Evolutionary conservation across 2,113 vertebrate species (phyloP), one percentile per base, ranked within the genome.

Genomic region (Pterophyllum scalare): DNA sequence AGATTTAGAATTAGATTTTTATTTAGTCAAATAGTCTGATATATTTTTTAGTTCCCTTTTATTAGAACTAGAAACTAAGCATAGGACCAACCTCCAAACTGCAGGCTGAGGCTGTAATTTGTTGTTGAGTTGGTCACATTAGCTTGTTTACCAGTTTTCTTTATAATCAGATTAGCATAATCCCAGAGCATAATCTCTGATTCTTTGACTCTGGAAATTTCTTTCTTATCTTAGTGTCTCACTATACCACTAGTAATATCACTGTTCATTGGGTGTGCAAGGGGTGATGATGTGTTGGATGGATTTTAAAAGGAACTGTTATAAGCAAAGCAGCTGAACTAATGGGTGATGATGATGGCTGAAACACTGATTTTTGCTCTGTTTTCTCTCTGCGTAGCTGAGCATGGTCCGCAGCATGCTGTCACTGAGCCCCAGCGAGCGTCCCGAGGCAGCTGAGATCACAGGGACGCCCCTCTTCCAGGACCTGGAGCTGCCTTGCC

Each of bases 391-490:
- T 87, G 93, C 93, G 35, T 80, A 99, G 98, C 95, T 97, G 87
- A 87, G 84, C 14, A 99, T 99, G 98, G 97, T 99, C 79, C 96
- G 95, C 88, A 96, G 97, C 82, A 99, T 99, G 98, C 95, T 99
- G 20, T 99, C 98, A 5, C 96, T 88, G 17, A 96, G 95, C 80
- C 97, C 98, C 6, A 82, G 77, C 2, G 97, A 98, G 77, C 96
- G 98, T 19, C 98, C 98, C 0, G 98, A 99, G 92, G 97, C 97
- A 3, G 96, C 92, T 0, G 96, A 97, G 58, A 97, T 99, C 94
- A 98, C 97, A 2, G 97, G 98, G 90, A 97, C 95, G 0, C 92
- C 97, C 14, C 92, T 99, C 14, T 98, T 99, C 95, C 97, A 97
- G 91, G 97, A 97, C 82, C 91, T 99, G 88, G 98, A 99, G 89